phyloP scores from a whole-genome alignment of 2,888 invertebrate genomes.

The Morpho helenor region DNA sequence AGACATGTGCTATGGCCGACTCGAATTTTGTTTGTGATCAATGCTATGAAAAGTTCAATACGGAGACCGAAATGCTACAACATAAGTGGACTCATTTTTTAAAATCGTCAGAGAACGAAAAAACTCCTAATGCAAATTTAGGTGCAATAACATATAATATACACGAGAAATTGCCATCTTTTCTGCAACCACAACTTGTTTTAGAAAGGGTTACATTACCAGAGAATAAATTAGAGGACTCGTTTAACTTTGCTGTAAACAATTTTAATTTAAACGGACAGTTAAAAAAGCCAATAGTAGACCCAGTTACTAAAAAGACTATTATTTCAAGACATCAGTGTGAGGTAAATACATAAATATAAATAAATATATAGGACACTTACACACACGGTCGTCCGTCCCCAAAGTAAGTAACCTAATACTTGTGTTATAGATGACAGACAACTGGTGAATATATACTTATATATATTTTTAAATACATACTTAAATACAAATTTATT shows the following conservation, averaged over 20 bases:
- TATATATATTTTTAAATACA: too few species aligned
- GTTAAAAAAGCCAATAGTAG: slow-evolving; percentile 42
- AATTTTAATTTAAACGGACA: slow-evolving; percentile 2
- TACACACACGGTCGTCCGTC: too few species aligned
- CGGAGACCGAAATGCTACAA: slow-evolving; percentile 55
- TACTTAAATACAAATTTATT: too few species aligned
- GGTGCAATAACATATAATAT: slow-evolving; percentile 36
- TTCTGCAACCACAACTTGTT: slow-evolving; percentile 45
- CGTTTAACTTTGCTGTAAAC: slow-evolving; percentile 12
- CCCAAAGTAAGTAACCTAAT: background rate
- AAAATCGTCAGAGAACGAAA: slow-evolving; percentile 45
- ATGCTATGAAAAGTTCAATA: slow-evolving; percentile 53
- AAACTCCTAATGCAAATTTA: slow-evolving; percentile 5
- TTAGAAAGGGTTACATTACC: slow-evolving; percentile 39
- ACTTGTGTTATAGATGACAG: too few species aligned
- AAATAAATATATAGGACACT: too few species aligned
- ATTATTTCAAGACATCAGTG: slow-evolving; percentile 54
- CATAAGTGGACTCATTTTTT: slow-evolving; percentile 67
- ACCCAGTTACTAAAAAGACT: slow-evolving; percentile 50
- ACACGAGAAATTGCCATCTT: slow-evolving; percentile 44
- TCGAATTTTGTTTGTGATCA: slow-evolving; percentile 62
- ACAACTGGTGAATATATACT: too few species aligned
- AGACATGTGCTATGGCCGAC: slow-evolving; percentile 51
- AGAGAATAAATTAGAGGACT: slow-evolving; percentile 10
- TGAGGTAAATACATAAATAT: slow-evolving; percentile 34